phyloP scores from a whole-genome alignment of 2,113 vertebrate species.

The Apistogramma diplotaenia region DNA sequence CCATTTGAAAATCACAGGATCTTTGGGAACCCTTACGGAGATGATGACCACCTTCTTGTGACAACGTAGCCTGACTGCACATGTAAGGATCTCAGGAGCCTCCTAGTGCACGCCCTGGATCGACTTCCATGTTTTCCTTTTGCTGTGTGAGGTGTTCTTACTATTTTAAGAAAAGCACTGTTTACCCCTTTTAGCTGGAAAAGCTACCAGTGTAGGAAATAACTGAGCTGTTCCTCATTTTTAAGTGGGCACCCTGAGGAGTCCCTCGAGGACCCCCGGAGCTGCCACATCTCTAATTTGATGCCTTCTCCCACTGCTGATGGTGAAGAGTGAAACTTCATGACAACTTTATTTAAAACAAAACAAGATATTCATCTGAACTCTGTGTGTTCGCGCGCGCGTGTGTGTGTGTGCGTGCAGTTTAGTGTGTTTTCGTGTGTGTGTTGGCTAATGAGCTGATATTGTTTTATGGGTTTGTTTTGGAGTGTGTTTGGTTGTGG shows the following conservation, averaged over 20 bases:
- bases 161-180: neutral
- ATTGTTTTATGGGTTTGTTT: constrained; percentile 40
- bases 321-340: neutral
- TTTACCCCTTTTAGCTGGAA: neutral
- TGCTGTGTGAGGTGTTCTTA: neutral
- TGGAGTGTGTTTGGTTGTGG: constrained; percentile 21
- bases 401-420: neutral
- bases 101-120: neutral
- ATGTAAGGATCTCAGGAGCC: neutral
- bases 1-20: no score
- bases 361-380: neutral
- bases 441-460: constrained; percentile 24
- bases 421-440: neutral
- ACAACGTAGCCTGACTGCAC: neutral
- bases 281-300: neutral
- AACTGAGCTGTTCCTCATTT: neutral
- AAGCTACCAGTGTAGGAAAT: neutral
- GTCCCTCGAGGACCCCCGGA: neutral
- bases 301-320: neutral
- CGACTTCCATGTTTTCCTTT: neutral
- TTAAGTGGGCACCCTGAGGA: neutral
- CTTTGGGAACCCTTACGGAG: neutral
- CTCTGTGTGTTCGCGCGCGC: neutral
- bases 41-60: no score
- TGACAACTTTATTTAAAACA: constrained; percentile 35